Percentiles rank a stretch among this genome's conserved stretches.
Evolutionary conservation across 2,888 invertebrate genomes (phyloP).

Genomic region (Trichogramma dendrolimi): DNA sequence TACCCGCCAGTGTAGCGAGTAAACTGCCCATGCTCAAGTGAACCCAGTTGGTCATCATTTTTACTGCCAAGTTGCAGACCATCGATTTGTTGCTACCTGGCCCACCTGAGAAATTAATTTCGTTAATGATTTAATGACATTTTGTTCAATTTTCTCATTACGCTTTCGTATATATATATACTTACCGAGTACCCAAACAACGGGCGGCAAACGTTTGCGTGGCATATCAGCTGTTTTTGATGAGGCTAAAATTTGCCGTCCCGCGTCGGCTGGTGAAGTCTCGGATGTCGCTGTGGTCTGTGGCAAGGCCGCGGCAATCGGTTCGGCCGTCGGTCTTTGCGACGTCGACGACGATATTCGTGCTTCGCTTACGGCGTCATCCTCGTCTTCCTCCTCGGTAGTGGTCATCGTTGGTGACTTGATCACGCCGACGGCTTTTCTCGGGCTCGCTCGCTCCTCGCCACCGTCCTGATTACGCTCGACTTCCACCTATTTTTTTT

Average conservation of each 20-base stretch:
- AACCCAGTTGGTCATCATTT: slow-evolving; percentile 69
- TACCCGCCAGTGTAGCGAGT: slow-evolving; percentile 69
- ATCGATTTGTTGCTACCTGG: slow-evolving; percentile 87
- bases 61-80: slow-evolving; percentile 71
- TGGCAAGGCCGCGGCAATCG: background rate
- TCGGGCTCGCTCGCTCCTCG: slow-evolving; percentile 1
- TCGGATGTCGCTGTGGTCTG: no score
- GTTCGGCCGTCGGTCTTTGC: background rate
- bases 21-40: slow-evolving; percentile 77
- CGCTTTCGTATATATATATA: background rate
- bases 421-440: background rate
- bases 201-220: slow-evolving; percentile 48
- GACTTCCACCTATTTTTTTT: slow-evolving; percentile 41
- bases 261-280: background rate
- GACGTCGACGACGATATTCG: background rate
- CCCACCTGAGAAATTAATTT: slow-evolving; percentile 59
- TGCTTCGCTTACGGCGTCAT: background rate
- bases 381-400: background rate
- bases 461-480: slow-evolving; percentile 33
- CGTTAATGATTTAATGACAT: no score
- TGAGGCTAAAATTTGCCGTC: slow-evolving; percentile 17
- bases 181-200: slow-evolving; percentile 56
- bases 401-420: background rate
- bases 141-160: no score
- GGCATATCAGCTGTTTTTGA: slow-evolving; percentile 38